A percentile compares a stretch with the other conserved stretches of the same genome.
These are phyloP conservation scores for Entomobrya proxima DNA, from an alignment of 2,888 invertebrate species.

Conservation along the genomic window DNA sequence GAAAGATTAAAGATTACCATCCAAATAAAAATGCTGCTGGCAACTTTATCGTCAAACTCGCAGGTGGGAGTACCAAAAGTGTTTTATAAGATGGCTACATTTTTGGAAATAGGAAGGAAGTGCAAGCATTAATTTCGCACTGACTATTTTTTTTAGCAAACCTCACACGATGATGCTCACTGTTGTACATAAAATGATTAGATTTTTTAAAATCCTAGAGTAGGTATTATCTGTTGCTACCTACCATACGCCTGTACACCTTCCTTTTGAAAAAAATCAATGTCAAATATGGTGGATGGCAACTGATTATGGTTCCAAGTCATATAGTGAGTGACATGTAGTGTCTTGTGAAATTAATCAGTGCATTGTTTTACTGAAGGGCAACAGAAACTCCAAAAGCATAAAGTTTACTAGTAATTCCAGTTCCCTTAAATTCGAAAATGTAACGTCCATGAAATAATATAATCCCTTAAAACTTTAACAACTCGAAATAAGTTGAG, in stretches of 20 bases:
- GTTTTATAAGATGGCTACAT: background rate
- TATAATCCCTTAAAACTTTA: too few relatives aligned
- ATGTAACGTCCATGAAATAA: background rate
- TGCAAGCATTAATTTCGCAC: background rate
- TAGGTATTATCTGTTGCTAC: background rate
- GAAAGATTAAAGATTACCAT: background rate
- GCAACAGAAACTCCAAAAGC: background rate
- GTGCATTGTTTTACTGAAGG: background rate
- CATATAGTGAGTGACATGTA: slow-evolving; percentile 6
- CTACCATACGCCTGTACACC: background rate
- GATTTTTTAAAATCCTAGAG: too few relatives aligned
- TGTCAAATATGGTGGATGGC: slow-evolving; percentile 1
- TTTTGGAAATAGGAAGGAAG: slow-evolving; percentile 4
- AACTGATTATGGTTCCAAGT: slow-evolving; percentile 19
- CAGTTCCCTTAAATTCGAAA: background rate
- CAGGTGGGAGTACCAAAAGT: slow-evolving; percentile 30
- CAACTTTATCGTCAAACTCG: background rate
- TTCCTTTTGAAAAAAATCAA: slow-evolving; percentile 25
- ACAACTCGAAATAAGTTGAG: too few relatives aligned
- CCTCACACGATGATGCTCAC: slow-evolving; percentile 4
- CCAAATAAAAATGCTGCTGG: background rate
- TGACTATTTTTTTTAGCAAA: background rate
- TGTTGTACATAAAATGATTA: too few relatives aligned
- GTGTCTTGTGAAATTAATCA: slow-evolving; percentile 10
- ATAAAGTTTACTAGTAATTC: background rate